A percentile compares a stretch with the other conserved stretches of the same genome.
Evolutionary conservation across 2,888 invertebrate species (phyloP).

Genomic region (Tubulanus polymorphus): DNA sequence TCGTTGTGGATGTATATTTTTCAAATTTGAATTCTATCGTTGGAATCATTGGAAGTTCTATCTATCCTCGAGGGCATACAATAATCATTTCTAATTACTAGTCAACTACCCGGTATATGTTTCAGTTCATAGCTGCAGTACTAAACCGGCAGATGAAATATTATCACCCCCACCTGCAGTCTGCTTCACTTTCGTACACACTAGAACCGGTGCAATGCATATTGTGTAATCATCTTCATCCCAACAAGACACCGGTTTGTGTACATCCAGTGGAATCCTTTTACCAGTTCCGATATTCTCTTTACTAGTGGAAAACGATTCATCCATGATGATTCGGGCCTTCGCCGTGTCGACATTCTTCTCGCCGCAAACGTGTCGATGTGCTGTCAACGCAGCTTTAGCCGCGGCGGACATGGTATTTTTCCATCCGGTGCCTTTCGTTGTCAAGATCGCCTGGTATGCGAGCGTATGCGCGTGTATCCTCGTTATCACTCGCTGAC

Average conservation of each 20-base stretch:
- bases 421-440: constrained; percentile 66
- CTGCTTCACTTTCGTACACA: constrained; percentile 74
- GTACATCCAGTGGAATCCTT: constrained; percentile 65
- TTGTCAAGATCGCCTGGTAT: constrained; percentile 77
- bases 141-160: constrained; percentile 81
- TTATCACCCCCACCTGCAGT: constrained; percentile 86
- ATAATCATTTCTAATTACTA: too few species aligned
- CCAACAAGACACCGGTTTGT: constrained; percentile 79
- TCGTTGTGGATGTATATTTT: too few species aligned
- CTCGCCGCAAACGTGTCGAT: constrained; percentile 75
- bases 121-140: constrained; percentile 48
- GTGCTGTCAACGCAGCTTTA: constrained; percentile 76
- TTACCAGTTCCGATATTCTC: constrained; percentile 52
- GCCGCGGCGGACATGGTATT: constrained; percentile 75
- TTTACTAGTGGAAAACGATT: constrained; percentile 73
- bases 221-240: constrained; percentile 65
- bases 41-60: too few species aligned
- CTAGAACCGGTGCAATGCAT: constrained; percentile 78
- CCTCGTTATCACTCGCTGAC: constrained; percentile 64
- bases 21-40: too few species aligned
- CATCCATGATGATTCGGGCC: constrained; percentile 70
- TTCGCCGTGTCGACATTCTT: constrained; percentile 58
- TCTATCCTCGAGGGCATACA: too few species aligned
- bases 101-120: too few species aligned
- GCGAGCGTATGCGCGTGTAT: constrained; percentile 82